These are phyloP conservation scores for Lysiphlebus fabarum DNA, from an alignment of 1,140 invertebrate genomes.

Conservation along the genomic window DNA sequence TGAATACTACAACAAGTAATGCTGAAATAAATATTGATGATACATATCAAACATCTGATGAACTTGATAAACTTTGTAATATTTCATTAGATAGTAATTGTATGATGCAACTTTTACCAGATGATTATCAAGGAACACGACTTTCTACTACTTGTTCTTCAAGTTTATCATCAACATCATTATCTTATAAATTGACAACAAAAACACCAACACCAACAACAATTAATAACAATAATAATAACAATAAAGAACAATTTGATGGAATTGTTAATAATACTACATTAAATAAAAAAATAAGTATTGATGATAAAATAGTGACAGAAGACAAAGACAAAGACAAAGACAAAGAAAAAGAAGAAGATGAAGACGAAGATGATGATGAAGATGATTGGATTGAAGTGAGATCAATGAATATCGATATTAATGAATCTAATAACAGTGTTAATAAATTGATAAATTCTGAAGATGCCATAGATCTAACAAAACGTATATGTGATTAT, in stretches of 20 bases:
- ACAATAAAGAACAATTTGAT: no score
- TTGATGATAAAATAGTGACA: no score
- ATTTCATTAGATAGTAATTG: constrained; percentile 26
- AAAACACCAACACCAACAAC: neutral
- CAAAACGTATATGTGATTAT: neutral
- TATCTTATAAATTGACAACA: no score
- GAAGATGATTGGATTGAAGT: constrained; percentile 38
- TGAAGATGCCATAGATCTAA: neutral
- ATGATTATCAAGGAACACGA: constrained; percentile 18
- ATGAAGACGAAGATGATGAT: constrained; percentile 32
- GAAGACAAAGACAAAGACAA: no score
- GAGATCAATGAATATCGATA: constrained; percentile 27
- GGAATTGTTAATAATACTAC: constrained; percentile 32
- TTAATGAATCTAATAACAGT: constrained; percentile 24
- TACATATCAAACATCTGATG: constrained; percentile 28
- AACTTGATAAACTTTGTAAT: constrained; percentile 29
- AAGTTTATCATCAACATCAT: no score
- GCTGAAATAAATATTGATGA: neutral
- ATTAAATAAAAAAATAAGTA: no score
- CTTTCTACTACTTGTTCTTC: neutral
- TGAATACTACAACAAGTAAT: neutral
- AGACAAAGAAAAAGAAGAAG: no score
- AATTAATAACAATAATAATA: no score
- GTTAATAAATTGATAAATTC: constrained; percentile 25
- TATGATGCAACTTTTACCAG: constrained; percentile 33